phyloP scores from a whole-genome alignment of 1,140 invertebrate genomes.

The Ceratosolen fusciceps region DNA sequence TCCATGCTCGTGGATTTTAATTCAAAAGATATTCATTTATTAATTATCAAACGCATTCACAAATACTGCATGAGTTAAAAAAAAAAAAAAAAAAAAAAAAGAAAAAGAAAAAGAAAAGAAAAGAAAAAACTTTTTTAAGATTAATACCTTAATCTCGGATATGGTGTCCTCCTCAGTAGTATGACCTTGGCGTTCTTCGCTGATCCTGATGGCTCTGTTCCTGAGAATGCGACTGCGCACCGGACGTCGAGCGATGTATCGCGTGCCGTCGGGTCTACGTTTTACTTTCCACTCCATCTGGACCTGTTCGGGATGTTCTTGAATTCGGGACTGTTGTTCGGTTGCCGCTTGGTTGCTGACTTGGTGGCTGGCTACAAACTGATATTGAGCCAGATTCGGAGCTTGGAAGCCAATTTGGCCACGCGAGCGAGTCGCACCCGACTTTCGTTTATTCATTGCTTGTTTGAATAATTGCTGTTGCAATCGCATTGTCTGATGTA shows the following conservation, averaged over 20 bases:
- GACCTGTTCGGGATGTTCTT: constrained; percentile 59
- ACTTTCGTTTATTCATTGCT: constrained; percentile 67
- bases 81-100: too few relatives aligned
- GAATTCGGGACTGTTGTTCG: constrained; percentile 69
- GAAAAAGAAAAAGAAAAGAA: too few relatives aligned
- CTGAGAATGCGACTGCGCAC: constrained; percentile 79
- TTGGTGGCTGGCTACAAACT: constrained; percentile 72
- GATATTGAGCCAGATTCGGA: constrained; percentile 75
- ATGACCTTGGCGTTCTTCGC: constrained; percentile 79
- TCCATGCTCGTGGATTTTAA: too few relatives aligned
- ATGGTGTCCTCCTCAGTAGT: constrained; percentile 88
- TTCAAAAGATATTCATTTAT: too few relatives aligned
- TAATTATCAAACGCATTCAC: too few relatives aligned
- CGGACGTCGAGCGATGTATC: constrained; percentile 84
- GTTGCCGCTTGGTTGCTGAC: not conserved
- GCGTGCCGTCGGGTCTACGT: constrained; percentile 81
- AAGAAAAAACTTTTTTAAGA: too few relatives aligned
- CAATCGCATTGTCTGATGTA: constrained; percentile 81
- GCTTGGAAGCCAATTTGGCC: constrained; percentile 70
- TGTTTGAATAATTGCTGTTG: constrained; percentile 81
- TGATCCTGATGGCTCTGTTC: constrained; percentile 79
- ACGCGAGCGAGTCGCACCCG: constrained; percentile 68
- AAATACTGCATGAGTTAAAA: too few relatives aligned
- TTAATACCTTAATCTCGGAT: constrained; percentile 82
- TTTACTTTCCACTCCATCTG: constrained; percentile 88